phyloP scores from a whole-genome alignment of 1,140 invertebrate species.

The Archegozetes longisetosus region DNA sequence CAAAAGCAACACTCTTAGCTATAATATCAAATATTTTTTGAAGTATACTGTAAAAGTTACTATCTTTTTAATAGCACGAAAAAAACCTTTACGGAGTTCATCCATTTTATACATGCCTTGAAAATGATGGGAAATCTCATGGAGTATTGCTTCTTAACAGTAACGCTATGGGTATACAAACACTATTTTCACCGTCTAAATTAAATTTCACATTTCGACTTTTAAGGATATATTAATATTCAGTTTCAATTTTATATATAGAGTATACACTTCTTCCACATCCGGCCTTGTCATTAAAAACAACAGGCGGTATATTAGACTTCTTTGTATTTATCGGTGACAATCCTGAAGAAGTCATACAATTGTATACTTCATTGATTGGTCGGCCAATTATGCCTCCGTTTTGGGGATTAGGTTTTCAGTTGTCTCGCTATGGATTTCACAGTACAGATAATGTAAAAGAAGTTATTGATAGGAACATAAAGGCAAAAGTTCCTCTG shows the following conservation, averaged over 20 bases:
- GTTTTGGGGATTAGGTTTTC: slow-evolving; percentile 33
- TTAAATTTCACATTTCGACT: not conserved
- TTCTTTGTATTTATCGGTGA: too few relatives aligned
- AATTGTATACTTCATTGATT: slow-evolving; percentile 31
- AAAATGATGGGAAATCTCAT: too few relatives aligned
- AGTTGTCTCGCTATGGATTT: slow-evolving; percentile 19
- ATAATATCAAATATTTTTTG: too few relatives aligned
- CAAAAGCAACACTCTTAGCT: too few relatives aligned
- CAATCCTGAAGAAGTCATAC: slow-evolving; percentile 34
- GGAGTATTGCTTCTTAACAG: too few relatives aligned
- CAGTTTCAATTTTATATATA: not conserved
- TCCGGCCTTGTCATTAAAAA: slow-evolving; percentile 53
- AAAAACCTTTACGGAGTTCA: too few relatives aligned
- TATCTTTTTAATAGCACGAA: too few relatives aligned
- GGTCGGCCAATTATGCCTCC: slow-evolving; percentile 29
- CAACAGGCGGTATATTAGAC: too few relatives aligned
- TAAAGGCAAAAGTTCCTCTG: slow-evolving; percentile 27
- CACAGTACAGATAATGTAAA: slow-evolving; percentile 33
- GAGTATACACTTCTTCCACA: slow-evolving; percentile 33
- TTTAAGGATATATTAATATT: not conserved
- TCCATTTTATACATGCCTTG: too few relatives aligned
- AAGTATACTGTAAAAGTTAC: too few relatives aligned
- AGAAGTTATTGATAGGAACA: slow-evolving; percentile 26
- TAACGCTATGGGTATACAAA: slow-evolving; percentile 1
- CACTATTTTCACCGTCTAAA: not conserved